Evolutionary conservation across 1,140 invertebrate genomes (phyloP), one percentile per base, ranked within the genome.

Genomic region (Nephotettix cincticeps): DNA sequence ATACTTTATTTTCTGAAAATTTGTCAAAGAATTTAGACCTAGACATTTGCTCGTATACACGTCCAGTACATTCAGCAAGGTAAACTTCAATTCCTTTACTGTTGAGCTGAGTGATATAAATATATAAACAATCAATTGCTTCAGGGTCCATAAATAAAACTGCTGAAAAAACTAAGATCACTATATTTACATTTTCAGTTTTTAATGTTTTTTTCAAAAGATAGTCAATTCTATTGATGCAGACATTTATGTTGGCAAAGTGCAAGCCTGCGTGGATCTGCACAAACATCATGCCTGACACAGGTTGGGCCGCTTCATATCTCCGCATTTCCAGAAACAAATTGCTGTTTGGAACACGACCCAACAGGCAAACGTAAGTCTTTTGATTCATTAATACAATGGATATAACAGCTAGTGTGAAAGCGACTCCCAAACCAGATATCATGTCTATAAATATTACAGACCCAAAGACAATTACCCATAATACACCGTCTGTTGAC

Each of bases 361-460:
- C 84, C 11, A 85, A 74, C 25, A 79, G 29, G 64, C 73, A 47
- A 27, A 75, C 56, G 23, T 74, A 63, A 17, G 69, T 72, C 40
- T 72, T 68, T 56, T 75, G 72, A 29, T 77, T 72, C 69, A 74
- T 72, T 78, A 78, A 36, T 2, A 86, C 75, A 3, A 86, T 80
- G 29, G 81, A 80, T 30, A 85, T 69, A 1, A 87, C 76, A 3
- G 84, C 84, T 32, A 85, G 78, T 0, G 80, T 71, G n/a, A 89
- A 78, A 17, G 86, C 86, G 6, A 85, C 76, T 3, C 74, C 73
- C 23, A 90, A 79, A 4, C 88, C 88, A 70, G 84, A 81, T 72
- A 87, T 87, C 69, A 89, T 87, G 76, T 89, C 87, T 21, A 88
- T 72, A 13, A 88, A 68, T 2, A 88, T 81, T 0, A 86, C 84